phyloP scores from a whole-genome alignment of 2,797 vertebrate genomes.

The Chrysocyon brachyurus region DNA sequence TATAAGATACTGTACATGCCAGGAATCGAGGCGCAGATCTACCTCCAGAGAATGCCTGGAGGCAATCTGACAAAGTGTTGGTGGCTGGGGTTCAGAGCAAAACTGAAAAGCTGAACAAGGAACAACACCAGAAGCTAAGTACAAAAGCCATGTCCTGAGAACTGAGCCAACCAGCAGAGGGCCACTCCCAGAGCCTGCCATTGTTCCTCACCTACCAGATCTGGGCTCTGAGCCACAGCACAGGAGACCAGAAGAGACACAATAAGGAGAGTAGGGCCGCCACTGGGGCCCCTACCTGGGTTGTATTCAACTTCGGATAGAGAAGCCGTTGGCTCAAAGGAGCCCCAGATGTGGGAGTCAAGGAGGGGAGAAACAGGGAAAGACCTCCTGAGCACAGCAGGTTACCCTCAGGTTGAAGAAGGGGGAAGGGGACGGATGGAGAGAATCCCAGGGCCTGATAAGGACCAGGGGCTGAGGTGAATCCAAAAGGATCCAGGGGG shows the following conservation, averaged over 20 bases:
- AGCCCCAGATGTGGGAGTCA: neutral
- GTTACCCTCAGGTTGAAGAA: neutral
- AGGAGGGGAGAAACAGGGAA: neutral
- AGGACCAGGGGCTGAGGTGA: neutral
- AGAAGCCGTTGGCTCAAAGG: neutral
- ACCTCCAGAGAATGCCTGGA: neutral
- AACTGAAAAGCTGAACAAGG: slow-evolving; percentile 40
- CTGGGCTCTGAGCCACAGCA: neutral
- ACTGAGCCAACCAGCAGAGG: slow-evolving; percentile 25
- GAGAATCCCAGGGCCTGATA: neutral
- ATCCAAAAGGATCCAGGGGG: neutral
- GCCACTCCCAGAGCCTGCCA: neutral
- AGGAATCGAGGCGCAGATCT: neutral
- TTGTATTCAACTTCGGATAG: neutral
- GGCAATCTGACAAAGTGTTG: neutral
- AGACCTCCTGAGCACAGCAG: neutral
- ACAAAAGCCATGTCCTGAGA: neutral
- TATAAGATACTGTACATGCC: neutral
- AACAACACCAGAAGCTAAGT: neutral
- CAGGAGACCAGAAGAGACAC: neutral
- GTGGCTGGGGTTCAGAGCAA: slow-evolving; percentile 19
- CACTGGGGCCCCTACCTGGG: neutral
- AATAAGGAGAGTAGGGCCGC: neutral
- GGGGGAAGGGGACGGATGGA: neutral
- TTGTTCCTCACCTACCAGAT: neutral